Evolutionary conservation across 2,888 invertebrate genomes (phyloP), one percentile per base, ranked within the genome.

Genomic region (Lasioglossum malachurum): DNA sequence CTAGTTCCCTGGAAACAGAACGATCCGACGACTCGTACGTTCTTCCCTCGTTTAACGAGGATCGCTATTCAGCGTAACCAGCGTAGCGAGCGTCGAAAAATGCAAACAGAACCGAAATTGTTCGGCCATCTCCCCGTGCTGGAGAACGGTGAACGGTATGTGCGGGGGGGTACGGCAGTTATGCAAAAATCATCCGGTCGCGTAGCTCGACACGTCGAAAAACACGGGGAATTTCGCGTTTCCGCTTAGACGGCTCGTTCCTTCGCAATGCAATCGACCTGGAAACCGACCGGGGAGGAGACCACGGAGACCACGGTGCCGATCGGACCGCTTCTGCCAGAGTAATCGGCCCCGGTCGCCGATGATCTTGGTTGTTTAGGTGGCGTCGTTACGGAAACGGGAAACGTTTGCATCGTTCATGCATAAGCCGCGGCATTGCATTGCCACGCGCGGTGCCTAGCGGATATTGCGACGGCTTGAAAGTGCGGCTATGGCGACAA

Each of bases 341-440:
- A 71, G 78, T 82, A 88, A 88, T 90, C 85, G 87, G 38, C 12
- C 72, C 72, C 60, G 16, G 41, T n/a, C 57, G 35, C 23, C 69
- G 83, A 88, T 88, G 81, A 82, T 86, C 84, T 80, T 41, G 78
- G 67, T 46, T 71, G 87, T 80, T 83, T 84, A 82, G 82, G 83
- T 67, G 69, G 53, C 46, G 79, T 64, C 82, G 83, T 86, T 88
- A 71, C 67, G 71, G 69, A 78, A 84, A 82, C 85, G 67, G 64
- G 81, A 78, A 75, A 75, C 84, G 82, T 71, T 87, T 80, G 87
- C 89, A 83, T 92, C 90, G 87, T 86, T 89, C 91, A 87, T 92
- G 90, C 92, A 91, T 91, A 91, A 93, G 87, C 88, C 84, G 84
- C 80, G 74, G 85, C 82, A 78, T 87, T 87, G 90, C 89, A 88